These are phyloP conservation scores for Brachionus calyciflorus DNA, from an alignment of 1,140 invertebrate genomes.

Conservation along the genomic window DNA sequence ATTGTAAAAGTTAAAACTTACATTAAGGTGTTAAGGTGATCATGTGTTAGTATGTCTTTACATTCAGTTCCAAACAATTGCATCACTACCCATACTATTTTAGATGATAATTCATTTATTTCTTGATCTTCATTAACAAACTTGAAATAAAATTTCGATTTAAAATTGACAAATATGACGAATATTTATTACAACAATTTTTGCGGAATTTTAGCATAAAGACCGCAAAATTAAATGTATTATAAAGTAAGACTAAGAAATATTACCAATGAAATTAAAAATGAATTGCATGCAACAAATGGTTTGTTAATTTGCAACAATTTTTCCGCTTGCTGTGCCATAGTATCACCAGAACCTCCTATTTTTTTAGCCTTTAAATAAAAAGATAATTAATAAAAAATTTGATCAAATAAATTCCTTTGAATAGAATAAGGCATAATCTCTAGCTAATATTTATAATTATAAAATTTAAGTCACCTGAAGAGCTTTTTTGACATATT, in stretches of 20 bases:
- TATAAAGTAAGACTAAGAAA: background rate
- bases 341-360: constrained; percentile 51
- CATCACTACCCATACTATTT: constrained; percentile 56
- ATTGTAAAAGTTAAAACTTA: too few species aligned
- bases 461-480: constrained; percentile 51
- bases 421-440: background rate
- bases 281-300: constrained; percentile 54
- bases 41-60: constrained; percentile 54
- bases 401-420: too few species aligned
- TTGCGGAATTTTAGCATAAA: too few species aligned
- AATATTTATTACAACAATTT: too few species aligned
- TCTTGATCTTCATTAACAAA: constrained; percentile 58
- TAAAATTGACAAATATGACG: background rate
- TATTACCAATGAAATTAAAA: constrained; percentile 54
- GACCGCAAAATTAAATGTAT: too few species aligned
- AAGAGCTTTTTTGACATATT: constrained; percentile 58
- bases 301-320: constrained; percentile 57
- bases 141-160: constrained; percentile 50
- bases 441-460: background rate
- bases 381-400: background rate
- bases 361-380: constrained; percentile 53
- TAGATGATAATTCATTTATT: constrained; percentile 55
- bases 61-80: constrained; percentile 60
- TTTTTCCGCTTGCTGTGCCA: constrained; percentile 57
- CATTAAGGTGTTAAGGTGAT: constrained; percentile 54